A percentile compares a stretch with the other conserved stretches of the same genome.
phyloP scores from a whole-genome alignment of 1,140 invertebrate species.

The Drosophila murphyi region DNA sequence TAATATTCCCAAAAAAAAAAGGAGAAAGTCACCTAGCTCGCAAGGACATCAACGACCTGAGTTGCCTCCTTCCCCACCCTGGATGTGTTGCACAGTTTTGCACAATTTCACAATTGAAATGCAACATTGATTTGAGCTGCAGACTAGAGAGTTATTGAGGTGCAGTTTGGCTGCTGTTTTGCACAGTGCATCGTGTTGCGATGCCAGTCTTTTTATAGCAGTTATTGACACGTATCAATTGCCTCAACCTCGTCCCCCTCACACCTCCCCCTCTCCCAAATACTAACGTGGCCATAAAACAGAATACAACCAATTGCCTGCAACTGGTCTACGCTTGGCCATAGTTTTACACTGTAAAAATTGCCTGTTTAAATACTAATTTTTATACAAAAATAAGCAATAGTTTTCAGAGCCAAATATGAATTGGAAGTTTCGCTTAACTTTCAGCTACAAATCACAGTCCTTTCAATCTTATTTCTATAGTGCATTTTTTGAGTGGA shows the following conservation, averaged over 20 bases:
- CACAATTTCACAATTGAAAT: conserved; percentile 75
- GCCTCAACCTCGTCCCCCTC: conserved; percentile 35
- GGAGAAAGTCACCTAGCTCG: conserved; percentile 33
- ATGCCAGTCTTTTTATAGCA: conserved; percentile 65
- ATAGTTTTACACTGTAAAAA: background rate
- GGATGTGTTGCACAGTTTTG: conserved; percentile 35
- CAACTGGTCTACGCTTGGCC: conserved; percentile 1
- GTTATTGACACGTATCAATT: conserved; percentile 83
- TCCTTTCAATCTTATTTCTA: background rate
- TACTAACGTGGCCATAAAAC: conserved; percentile 56
- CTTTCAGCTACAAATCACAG: no score
- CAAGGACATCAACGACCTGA: conserved; percentile 1
- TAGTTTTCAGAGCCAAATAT: no score
- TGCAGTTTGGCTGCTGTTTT: conserved; percentile 43
- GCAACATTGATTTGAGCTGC: conserved; percentile 79
- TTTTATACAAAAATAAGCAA: no score
- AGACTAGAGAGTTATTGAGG: conserved; percentile 69
- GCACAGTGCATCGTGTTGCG: conserved; percentile 40
- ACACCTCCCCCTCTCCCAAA: conserved; percentile 21
- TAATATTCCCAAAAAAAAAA: conserved; percentile 54
- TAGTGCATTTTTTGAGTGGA: no score
- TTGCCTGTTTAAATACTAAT: no score
- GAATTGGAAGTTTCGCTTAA: no score
- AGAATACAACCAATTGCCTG: conserved; percentile 36
- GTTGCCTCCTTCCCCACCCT: no score